These are phyloP conservation scores for Catajapyx aquilonaris DNA, from an alignment of 1,140 invertebrate genomes.

Conservation along the genomic window DNA sequence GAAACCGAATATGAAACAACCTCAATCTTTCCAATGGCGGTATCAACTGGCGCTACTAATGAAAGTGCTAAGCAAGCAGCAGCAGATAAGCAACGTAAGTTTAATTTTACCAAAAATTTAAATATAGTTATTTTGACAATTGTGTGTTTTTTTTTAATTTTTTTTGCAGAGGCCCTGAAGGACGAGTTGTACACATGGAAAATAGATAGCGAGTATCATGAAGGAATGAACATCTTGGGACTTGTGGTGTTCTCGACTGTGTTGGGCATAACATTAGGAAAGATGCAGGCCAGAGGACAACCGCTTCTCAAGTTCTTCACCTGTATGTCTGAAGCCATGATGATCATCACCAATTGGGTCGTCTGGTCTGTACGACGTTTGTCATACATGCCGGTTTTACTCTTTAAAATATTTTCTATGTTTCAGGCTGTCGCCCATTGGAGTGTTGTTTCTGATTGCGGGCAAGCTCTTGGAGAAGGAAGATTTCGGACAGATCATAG, in stretches of 20 bases:
- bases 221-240: conserved; percentile 21
- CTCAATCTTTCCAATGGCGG: no score
- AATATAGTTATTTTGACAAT: no score
- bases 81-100: no score
- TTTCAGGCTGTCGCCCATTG: conserved; percentile 32
- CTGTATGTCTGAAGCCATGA: conserved; percentile 20
- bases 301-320: conserved; percentile 20
- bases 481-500: conserved; percentile 26
- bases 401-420: not conserved
- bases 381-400: no score
- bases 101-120: no score
- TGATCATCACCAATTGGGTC: conserved; percentile 23
- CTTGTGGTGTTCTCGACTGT: conserved; percentile 22
- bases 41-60: no score
- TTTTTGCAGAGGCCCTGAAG: no score
- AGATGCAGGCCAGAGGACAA: conserved; percentile 20
- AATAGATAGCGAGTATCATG: conserved; percentile 4
- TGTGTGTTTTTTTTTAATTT: no score
- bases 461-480: conserved; percentile 35
- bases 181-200: conserved; percentile 9
- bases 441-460: conserved; percentile 34
- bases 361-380: conserved; percentile 17
- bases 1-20: no score
- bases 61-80: no score
- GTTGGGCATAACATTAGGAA: conserved; percentile 20